phyloP scores from a whole-genome alignment of 2,797 vertebrate genomes.

The Gymnopithys bicolor region DNA sequence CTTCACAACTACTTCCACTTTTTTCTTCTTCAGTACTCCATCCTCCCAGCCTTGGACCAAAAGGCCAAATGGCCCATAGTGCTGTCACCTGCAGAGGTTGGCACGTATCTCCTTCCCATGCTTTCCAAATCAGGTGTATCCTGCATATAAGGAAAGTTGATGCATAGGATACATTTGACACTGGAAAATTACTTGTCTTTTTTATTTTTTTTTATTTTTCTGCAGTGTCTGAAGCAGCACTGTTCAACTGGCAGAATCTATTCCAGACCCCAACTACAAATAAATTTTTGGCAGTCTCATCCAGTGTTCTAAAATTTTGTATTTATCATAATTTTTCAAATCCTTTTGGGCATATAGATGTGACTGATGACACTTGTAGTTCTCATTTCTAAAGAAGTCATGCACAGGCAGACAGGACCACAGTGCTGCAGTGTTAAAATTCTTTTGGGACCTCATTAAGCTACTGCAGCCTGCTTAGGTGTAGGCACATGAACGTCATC shows the following conservation, averaged over 20 bases:
- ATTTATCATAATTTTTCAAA: neutral
- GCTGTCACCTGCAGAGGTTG: neutral
- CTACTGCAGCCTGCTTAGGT: neutral
- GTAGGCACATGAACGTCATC: neutral
- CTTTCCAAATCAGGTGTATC: neutral
- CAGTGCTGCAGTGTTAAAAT: neutral
- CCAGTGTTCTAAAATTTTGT: neutral
- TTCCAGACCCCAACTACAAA: neutral
- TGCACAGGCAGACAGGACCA: no score
- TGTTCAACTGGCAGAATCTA: neutral
- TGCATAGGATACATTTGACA: neutral
- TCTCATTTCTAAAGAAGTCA: neutral
- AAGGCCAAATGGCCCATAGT: neutral
- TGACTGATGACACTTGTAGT: neutral
- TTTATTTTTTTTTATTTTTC: neutral
- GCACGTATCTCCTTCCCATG: neutral
- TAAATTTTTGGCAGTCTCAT: neutral
- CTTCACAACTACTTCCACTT: neutral
- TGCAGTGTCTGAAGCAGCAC: neutral
- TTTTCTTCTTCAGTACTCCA: neutral
- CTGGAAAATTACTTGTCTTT: neutral
- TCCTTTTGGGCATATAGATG: neutral
- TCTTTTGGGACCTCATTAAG: neutral
- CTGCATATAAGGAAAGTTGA: neutral
- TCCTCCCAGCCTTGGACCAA: neutral